Evolutionary conservation across 2,888 invertebrate genomes (phyloP), one percentile per base, ranked within the genome.

Genomic region (Eupithecia abbreviata): DNA sequence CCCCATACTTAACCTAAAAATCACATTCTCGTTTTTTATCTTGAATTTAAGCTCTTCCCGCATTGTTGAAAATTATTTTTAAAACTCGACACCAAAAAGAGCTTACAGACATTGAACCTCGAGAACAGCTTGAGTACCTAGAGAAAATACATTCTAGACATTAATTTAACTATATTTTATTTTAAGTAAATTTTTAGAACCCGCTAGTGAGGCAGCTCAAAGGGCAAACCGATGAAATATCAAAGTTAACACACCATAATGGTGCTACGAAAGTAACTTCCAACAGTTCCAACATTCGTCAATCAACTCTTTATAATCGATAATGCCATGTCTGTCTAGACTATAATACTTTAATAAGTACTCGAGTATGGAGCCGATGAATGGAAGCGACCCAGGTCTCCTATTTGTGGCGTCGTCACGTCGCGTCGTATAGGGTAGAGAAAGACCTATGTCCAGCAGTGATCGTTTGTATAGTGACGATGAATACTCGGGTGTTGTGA

Each of bases 261-360:
- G 68, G 10, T 18, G 43, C 68, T 68, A 47, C 68, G 18, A 42
- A 66, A 66, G 66, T 42, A 42, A 42, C 42, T 66, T 42, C 18
- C 42, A 66, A 66, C 66, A 42, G 15, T 66, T 42, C 18, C 42
- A 66, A 66, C 66, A 66, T 42, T 42, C 42, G 41, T 66, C 66
- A 13, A 66, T 66, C 66, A 66, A 66, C 66, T 66, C 15, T 42
- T 66, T 65, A 65, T 15, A 66, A 66, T 66, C 66, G 42, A 66
- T 42, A 66, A 42, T 66, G 42, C 65, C 65, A 65, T 41, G 30
- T 42, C 66, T 66, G 42, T 66, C 66, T 66, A 66, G 42, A 42
- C 55, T 58, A 58, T n/a, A 55, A 55, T n/a, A n/a, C n/a, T 55
- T n/a, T 7, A 55, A 12, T 12, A 47, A 47, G 5, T 51, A 51